Evolutionary conservation across 2,888 invertebrate genomes (phyloP), one percentile per base, ranked within the genome.

Genomic region (Yponomeuta plumbellus): DNA sequence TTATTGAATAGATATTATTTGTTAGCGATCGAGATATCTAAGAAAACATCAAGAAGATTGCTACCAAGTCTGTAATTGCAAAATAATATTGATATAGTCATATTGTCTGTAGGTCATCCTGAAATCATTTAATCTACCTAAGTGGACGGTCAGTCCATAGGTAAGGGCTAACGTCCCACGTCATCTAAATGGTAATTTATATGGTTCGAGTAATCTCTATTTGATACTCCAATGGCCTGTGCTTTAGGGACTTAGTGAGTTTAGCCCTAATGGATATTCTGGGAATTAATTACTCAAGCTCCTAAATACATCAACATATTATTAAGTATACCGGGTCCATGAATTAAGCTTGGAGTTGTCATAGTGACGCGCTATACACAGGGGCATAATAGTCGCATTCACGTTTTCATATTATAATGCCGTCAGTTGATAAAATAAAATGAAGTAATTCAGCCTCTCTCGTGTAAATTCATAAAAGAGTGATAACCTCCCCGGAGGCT

Each of bases 401-500:
- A 52, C 44, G 44, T 0, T 17, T 2, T 52, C 44, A 52, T 17
- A 17, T 52, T 52, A 13, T 17, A 52, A 52, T 52, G 13, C 4
- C 44, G 44, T 52, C 44, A 6, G 44, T 17, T 5, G 17, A 2
- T 13, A n/a, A 61, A 61, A 61, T n/a, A 61, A 61, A 61, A n/a
- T 26, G 13, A 34, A 2, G 34, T 61, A 6, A 23, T 61, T 26
- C 8, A n/a, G 61, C 61, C 61, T n/a, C 61, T 17, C 22, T 22
- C 59, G 44, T 23, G 59, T 59, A 59, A 59, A 59, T 59, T 22
- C 22, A 59, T 59, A 62, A 56, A 66, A 56, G 66, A 68, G 66
- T 61, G 66, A 52, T 66, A 65, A 61, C 62, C 39, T 59, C 65
- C 57, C 68, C 64, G 57, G 26, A 57, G 64, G 65, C 52, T 63